A percentile compares a stretch with the other conserved stretches of the same genome.
These are phyloP conservation scores for Callyntrura guangdongensis DNA, from an alignment of 2,888 invertebrate genomes.

Conservation along the genomic window DNA sequence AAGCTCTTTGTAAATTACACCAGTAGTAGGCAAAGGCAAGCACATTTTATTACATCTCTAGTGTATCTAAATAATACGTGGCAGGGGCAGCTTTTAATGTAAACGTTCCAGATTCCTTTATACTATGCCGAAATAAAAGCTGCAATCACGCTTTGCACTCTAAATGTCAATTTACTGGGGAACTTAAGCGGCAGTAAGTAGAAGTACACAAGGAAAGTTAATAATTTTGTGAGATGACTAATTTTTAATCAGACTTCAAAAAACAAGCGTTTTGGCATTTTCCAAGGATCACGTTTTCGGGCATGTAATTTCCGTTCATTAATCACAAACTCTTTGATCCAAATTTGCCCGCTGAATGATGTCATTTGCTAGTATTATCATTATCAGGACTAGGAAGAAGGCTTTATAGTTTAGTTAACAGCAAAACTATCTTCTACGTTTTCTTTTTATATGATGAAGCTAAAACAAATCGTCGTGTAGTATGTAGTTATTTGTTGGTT, in stretches of 20 bases:
- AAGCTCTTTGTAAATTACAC: background rate
- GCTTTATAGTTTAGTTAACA: background rate
- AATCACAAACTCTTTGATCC: slow-evolving; percentile 61
- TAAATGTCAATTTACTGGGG: slow-evolving; percentile 13
- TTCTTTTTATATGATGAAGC: too few relatives aligned
- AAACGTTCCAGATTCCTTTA: slow-evolving; percentile 9
- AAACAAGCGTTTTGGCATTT: slow-evolving; percentile 18
- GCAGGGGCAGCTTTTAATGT: background rate
- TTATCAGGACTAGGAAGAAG: background rate
- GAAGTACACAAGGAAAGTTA: background rate
- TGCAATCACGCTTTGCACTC: slow-evolving; percentile 54
- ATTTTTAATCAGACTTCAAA: slow-evolving; percentile 61
- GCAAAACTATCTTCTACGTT: background rate
- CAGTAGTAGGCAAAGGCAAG: background rate
- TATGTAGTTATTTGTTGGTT: too few relatives aligned
- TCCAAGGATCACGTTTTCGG: slow-evolving; percentile 62
- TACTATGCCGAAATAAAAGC: background rate
- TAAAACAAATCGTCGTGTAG: too few relatives aligned
- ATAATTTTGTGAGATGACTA: slow-evolving; percentile 49
- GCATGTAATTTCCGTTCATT: slow-evolving; percentile 65
- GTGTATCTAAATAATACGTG: background rate
- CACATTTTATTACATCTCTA: background rate
- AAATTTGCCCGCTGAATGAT: background rate
- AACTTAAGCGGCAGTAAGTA: background rate
- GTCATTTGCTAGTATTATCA: slow-evolving; percentile 2